Evolutionary conservation across 2,113 vertebrate species (phyloP).

Genomic region (Taxidea taxus): DNA sequence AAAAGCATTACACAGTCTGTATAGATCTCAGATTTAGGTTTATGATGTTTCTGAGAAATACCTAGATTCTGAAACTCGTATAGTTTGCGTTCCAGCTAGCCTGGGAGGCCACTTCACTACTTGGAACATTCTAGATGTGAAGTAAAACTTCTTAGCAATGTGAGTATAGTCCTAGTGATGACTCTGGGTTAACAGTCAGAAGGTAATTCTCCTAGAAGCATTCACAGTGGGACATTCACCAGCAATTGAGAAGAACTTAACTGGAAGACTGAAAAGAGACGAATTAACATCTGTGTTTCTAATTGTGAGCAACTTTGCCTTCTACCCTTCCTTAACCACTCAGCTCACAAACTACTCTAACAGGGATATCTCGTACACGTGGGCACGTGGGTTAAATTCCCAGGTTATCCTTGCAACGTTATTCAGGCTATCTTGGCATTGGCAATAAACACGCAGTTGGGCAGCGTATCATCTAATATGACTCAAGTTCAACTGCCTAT

Average conservation of each 20-base stretch:
- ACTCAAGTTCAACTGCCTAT: not conserved
- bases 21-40: not conserved
- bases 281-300: not conserved
- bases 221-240: not conserved
- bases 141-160: not conserved
- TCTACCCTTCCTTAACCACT: not conserved
- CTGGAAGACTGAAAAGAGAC: not conserved
- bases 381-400: not conserved
- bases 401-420: not conserved
- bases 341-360: not conserved
- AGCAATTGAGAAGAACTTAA: not conserved
- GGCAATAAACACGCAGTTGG: not conserved
- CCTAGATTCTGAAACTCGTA: not conserved
- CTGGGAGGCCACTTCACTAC: not conserved
- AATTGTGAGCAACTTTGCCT: not conserved
- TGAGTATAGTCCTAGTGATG: not conserved
- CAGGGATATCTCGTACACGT: not conserved
- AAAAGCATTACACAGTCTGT: not conserved
- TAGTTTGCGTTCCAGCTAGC: not conserved
- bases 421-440: not conserved
- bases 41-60: not conserved
- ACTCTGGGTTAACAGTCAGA: not conserved
- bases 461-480: not conserved
- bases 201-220: not conserved
- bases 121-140: not conserved